A percentile compares a stretch with the other conserved stretches of the same genome.
Conservation (phyloP, 1,140 invertebrate species). For the Dufourea novaeangliae region DNA sequence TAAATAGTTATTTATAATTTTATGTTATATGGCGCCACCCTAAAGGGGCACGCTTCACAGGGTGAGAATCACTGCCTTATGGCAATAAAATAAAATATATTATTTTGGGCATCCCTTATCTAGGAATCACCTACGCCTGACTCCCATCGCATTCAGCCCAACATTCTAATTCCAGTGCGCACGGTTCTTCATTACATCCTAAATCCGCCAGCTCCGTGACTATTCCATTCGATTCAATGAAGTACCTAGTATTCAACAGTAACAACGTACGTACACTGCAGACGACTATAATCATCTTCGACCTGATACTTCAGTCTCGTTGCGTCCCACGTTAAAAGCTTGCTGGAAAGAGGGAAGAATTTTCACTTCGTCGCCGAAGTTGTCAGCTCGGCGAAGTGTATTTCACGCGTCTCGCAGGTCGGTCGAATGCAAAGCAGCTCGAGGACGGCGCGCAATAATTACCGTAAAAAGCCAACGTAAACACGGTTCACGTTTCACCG, state of each 20-base stretch:
- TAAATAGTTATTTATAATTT: too few species aligned
- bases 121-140: too few species aligned
- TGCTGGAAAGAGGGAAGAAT: neutral
- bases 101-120: too few species aligned
- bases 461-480: neutral
- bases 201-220: neutral
- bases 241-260: neutral
- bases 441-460: conserved; percentile 18
- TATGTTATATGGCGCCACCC: too few species aligned
- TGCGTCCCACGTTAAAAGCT: neutral
- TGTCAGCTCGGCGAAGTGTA: neutral
- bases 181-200: too few species aligned
- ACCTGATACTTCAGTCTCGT: neutral
- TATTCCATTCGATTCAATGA: neutral
- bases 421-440: conserved; percentile 17
- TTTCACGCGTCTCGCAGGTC: neutral
- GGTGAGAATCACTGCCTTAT: too few species aligned
- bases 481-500: conserved; percentile 16
- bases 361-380: neutral
- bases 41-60: too few species aligned
- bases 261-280: too few species aligned
- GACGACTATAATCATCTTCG: neutral
- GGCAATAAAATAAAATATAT: too few species aligned
- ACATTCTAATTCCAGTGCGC: too few species aligned
- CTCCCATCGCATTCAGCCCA: too few species aligned